Evolutionary conservation across 2,113 vertebrate genomes (phyloP).

Genomic region (Toxostoma redivivum): DNA sequence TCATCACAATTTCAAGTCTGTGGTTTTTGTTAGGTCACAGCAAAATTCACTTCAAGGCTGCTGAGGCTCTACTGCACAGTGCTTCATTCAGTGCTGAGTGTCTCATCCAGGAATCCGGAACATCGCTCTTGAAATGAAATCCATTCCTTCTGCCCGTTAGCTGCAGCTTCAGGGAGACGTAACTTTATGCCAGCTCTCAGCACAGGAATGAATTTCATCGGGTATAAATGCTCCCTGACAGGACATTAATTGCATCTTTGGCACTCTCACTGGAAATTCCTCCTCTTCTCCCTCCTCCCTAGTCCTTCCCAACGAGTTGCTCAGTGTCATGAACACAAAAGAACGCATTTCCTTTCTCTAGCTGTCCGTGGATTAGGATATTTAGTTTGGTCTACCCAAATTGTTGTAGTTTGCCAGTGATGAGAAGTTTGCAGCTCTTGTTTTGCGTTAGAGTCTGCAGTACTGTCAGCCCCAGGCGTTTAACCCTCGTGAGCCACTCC

Average conservation of each 20-base stretch:
- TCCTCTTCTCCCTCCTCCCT: neutral
- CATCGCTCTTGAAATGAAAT: neutral
- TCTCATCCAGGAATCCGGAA: conserved; percentile 20
- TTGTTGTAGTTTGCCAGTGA: neutral
- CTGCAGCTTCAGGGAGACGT: neutral
- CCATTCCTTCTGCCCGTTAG: neutral
- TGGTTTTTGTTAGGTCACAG: conserved; percentile 44
- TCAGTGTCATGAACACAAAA: neutral
- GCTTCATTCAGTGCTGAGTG: conserved; percentile 25
- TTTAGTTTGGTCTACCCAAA: neutral
- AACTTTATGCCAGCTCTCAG: neutral
- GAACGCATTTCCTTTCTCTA: neutral
- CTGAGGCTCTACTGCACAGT: conserved; percentile 4
- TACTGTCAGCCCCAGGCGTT: neutral
- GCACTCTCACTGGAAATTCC: neutral
- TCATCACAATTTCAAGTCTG: conserved; percentile 43
- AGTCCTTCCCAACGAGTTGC: neutral
- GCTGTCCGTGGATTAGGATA: neutral
- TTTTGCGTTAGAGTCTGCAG: neutral
- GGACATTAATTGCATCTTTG: conserved; percentile 13
- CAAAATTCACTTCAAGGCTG: conserved; percentile 9
- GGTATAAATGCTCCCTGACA: neutral
- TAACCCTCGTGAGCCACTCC: neutral
- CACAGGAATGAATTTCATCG: neutral
- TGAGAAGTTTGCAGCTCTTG: neutral